A percentile compares a stretch with the other conserved stretches of the same genome.
Evolutionary conservation across 2,888 invertebrate genomes (phyloP).

Genomic region (Panzeria rudis): DNA sequence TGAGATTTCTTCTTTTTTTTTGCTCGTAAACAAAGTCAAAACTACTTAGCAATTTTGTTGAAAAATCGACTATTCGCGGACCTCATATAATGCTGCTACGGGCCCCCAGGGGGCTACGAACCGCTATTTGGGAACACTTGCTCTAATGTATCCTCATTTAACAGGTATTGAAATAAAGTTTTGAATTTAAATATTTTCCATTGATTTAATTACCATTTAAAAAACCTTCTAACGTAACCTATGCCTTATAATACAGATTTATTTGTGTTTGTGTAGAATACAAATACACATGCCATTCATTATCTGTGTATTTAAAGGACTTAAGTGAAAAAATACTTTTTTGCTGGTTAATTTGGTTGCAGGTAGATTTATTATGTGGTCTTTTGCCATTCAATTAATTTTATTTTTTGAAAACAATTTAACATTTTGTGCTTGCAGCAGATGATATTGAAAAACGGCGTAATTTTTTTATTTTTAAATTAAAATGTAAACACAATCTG

Average conservation of each 20-base stretch:
- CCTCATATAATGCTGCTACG: too few species aligned
- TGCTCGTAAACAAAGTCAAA: too few species aligned
- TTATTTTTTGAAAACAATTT: slow-evolving; percentile 52
- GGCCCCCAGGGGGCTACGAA: too few species aligned
- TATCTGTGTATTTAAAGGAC: slow-evolving; percentile 50
- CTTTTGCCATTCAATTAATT: slow-evolving; percentile 59
- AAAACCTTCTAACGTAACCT: too few species aligned
- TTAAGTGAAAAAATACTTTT: slow-evolving; percentile 26
- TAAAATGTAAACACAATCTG: neutral
- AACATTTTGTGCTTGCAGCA: slow-evolving; percentile 24
- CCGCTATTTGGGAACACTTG: too few species aligned
- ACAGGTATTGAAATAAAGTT: neutral
- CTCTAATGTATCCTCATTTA: too few species aligned
- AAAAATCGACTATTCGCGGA: too few species aligned
- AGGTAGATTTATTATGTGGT: slow-evolving; percentile 62
- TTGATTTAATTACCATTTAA: slow-evolving; percentile 55
- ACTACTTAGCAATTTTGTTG: too few species aligned
- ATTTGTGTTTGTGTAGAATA: slow-evolving; percentile 6
- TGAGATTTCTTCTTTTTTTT: too few species aligned
- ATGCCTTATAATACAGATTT: slow-evolving; percentile 7
- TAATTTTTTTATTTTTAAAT: neutral
- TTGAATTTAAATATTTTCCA: neutral
- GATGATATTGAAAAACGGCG: slow-evolving; percentile 15
- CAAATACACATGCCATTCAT: slow-evolving; percentile 9
- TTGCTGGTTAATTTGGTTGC: slow-evolving; percentile 44